A percentile compares a stretch with the other conserved stretches of the same genome.
These are phyloP conservation scores for Halcyon leucocephala DNA, from an alignment of 2,797 vertebrate genomes.

Conservation along the genomic window DNA sequence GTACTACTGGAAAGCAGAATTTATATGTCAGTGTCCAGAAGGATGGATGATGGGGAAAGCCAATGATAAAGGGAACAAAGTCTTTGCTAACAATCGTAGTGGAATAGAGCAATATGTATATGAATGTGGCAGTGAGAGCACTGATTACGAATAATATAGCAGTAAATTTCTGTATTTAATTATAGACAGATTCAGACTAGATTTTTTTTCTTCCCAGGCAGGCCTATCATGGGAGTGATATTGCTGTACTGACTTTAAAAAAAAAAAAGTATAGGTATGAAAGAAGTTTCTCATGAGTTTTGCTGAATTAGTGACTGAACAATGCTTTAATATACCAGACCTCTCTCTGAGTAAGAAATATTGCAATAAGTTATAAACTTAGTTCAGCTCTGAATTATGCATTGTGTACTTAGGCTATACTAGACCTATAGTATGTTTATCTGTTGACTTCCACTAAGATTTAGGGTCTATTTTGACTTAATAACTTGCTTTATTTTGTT, in stretches of 20 bases:
- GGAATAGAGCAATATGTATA: not conserved
- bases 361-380: slow-evolving; percentile 74
- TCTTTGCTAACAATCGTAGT: not conserved
- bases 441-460: slow-evolving; percentile 87
- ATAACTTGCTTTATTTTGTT: slow-evolving; percentile 86
- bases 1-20: not conserved
- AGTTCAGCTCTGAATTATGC: slow-evolving; percentile 81
- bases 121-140: not conserved
- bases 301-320: slow-evolving; percentile 73
- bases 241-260: not conserved
- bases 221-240: not conserved
- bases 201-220: not conserved
- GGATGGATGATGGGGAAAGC: not conserved
- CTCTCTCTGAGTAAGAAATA: slow-evolving; percentile 72
- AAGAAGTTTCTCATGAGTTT: slow-evolving; percentile 49
- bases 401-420: slow-evolving; percentile 81
- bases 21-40: not conserved
- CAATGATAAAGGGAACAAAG: not conserved
- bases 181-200: slow-evolving; percentile 14
- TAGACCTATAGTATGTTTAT: slow-evolving; percentile 84
- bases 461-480: slow-evolving; percentile 83
- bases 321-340: slow-evolving; percentile 72
- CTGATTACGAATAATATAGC: not conserved
- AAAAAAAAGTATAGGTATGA: not conserved
- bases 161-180: slow-evolving; percentile 34